Conservation (phyloP, 2,888 invertebrate species). For the Cordilura impudica region DNA sequence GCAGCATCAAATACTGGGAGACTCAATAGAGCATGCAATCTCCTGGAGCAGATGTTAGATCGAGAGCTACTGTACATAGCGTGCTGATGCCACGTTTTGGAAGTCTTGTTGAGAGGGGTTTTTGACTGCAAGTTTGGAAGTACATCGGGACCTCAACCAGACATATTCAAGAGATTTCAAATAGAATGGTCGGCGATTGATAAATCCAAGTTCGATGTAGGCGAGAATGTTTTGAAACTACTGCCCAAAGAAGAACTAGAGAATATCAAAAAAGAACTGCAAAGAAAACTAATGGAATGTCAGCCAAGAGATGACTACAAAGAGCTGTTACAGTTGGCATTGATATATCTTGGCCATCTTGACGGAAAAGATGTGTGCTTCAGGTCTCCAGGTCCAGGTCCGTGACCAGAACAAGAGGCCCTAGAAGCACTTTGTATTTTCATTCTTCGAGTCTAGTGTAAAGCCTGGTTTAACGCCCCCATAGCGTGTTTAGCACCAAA, state of each 20-base stretch:
- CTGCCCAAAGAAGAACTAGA: too few species aligned
- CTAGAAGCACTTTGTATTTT: too few species aligned
- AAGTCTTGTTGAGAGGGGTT: too few species aligned
- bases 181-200: slow-evolving; percentile 12
- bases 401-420: too few species aligned
- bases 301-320: not conserved
- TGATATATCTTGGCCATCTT: not conserved
- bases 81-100: too few species aligned
- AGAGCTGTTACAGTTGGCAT: not conserved
- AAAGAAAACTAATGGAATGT: slow-evolving; percentile 8
- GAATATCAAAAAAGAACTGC: slow-evolving; percentile 1
- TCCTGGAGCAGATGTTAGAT: not conserved
- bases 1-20: slow-evolving; percentile 23
- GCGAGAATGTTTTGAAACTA: too few species aligned
- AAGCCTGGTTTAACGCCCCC: slow-evolving; percentile 22
- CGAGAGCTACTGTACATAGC: not conserved
- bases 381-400: slow-evolving; percentile 1
- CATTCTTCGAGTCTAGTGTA: too few species aligned
- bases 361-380: slow-evolving; percentile 12
- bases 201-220: too few species aligned
- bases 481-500: slow-evolving; percentile 36
- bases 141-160: too few species aligned
- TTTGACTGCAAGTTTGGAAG: too few species aligned
- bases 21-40: slow-evolving; percentile 20
- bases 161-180: not conserved